Evolutionary conservation across 2,113 vertebrate species (phyloP), one percentile per base, ranked within the genome.

Genomic region (Podocnemis expansa): DNA sequence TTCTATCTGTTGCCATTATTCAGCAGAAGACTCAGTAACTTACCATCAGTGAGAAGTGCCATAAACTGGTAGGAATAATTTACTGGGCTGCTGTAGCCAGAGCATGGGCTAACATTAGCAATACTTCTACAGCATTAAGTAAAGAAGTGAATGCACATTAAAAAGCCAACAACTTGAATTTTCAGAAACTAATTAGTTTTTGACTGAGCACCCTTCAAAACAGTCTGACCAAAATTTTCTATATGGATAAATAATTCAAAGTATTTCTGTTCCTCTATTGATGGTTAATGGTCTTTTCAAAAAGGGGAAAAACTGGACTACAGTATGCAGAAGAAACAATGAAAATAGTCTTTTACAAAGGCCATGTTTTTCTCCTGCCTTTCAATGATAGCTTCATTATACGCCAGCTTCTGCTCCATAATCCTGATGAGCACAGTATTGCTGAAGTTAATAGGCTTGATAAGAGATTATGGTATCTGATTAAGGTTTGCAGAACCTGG

Each of bases 131-230:
- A 70, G n/a, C 63, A 22, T 38, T 70, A n/a, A n/a, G 17, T 19
- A 38, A n/a, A 38, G n/a, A 70, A 21, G 19, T 22, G n/a, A 70
- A 34, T 70, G n/a, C 63, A 70, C n/a, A 21, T 91, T 54, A 80
- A 78, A 85, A 83, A 91, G 94, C 43, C 24, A 89, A 79, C 25
- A 87, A 51, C 22, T 8, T 49, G 47, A 93, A 56, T 70, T 89
- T 85, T 94, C 29, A 47, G 83, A 78, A 87, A 49, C 51, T 31
- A 29, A 89, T 67, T 87, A 52, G 84, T 88, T 92, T 45, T 76
- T 25, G 22, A 45, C 25, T 76, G 73, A 76, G 25, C 73, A 76
- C 43, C 41, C 73, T 14, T 76, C 27, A 25, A 70, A 70, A 45
- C 7, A 76, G 41, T 76, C 41, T 45, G 73, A 76, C 73, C 41